A percentile compares a stretch with the other conserved stretches of the same genome.
Evolutionary conservation across 2,888 invertebrate genomes (phyloP).

Genomic region (Troides helena): DNA sequence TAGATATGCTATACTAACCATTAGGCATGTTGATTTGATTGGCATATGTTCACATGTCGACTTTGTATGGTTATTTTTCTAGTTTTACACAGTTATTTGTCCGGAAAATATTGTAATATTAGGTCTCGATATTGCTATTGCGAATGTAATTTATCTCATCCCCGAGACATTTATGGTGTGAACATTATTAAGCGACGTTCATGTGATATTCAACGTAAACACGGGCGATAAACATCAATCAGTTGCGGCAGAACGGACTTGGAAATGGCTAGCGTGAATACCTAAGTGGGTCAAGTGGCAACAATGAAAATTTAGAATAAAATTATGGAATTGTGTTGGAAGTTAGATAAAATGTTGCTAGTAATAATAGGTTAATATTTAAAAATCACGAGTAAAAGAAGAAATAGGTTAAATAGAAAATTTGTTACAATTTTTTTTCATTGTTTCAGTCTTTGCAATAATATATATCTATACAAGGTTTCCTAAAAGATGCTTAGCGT

Average conservation of each 20-base stretch:
- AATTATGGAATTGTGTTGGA: neutral
- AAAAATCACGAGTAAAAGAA: too few relatives aligned
- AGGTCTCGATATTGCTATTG: neutral
- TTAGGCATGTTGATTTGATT: neutral
- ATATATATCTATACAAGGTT: too few relatives aligned
- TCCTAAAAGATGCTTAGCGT: too few relatives aligned
- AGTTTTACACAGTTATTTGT: neutral
- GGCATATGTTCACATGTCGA: neutral
- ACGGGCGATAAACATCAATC: constrained; percentile 33
- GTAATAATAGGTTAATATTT: too few relatives aligned
- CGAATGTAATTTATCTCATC: constrained; percentile 38
- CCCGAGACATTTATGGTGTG: constrained; percentile 42
- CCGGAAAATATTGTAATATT: neutral
- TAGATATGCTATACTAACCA: neutral
- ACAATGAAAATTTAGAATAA: neutral
- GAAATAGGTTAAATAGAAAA: too few relatives aligned
- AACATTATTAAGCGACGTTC: constrained; percentile 41
- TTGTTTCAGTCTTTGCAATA: too few relatives aligned
- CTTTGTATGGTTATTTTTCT: neutral
- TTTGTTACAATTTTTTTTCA: too few relatives aligned
- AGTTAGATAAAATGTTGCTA: too few relatives aligned
- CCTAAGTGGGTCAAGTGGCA: constrained; percentile 13
- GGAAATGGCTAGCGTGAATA: constrained; percentile 8
- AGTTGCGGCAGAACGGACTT: constrained; percentile 29
- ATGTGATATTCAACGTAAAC: constrained; percentile 43